phyloP scores from a whole-genome alignment of 2,888 invertebrate genomes.

The Strigamia transsilvanica region DNA sequence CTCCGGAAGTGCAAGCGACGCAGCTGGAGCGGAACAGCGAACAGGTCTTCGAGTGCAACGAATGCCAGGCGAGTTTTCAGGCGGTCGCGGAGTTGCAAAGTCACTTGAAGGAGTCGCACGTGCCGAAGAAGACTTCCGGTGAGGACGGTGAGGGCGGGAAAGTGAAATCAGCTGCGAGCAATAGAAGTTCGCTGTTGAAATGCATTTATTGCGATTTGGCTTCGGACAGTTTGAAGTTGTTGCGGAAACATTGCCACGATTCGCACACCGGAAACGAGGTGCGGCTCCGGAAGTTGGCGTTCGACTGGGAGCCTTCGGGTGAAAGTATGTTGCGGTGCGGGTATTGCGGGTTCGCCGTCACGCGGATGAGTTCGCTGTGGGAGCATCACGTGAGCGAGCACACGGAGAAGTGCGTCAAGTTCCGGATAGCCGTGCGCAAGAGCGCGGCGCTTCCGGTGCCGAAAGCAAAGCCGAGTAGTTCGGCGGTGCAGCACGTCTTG shows the following conservation, averaged over 20 bases:
- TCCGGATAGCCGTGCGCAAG: constrained; percentile 41
- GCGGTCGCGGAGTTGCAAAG: constrained; percentile 1
- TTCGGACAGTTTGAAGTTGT: constrained; percentile 46
- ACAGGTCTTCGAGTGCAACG: constrained; percentile 52
- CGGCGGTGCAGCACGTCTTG: background rate
- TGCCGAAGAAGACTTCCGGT: background rate
- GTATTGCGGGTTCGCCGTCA: constrained; percentile 49
- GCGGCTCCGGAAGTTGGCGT: constrained; percentile 20
- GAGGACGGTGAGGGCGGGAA: background rate
- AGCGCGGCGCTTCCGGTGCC: background rate
- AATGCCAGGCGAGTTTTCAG: background rate
- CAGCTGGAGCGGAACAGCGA: background rate
- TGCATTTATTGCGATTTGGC: constrained; percentile 53
- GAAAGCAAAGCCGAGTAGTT: background rate
- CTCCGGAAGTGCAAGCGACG: background rate
- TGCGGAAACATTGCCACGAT: constrained; percentile 53
- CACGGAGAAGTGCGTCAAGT: constrained; percentile 19
- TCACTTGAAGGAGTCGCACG: constrained; percentile 18
- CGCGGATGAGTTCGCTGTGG: constrained; percentile 49
- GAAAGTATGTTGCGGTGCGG: constrained; percentile 49
- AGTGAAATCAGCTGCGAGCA: background rate
- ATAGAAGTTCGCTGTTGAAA: constrained; percentile 32
- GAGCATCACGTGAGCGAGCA: constrained; percentile 50
- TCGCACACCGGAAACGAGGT: constrained; percentile 51
- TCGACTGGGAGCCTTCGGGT: constrained; percentile 51